Evolutionary conservation across 2,888 invertebrate genomes (phyloP).

Genomic region (Zygaena filipendulae): DNA sequence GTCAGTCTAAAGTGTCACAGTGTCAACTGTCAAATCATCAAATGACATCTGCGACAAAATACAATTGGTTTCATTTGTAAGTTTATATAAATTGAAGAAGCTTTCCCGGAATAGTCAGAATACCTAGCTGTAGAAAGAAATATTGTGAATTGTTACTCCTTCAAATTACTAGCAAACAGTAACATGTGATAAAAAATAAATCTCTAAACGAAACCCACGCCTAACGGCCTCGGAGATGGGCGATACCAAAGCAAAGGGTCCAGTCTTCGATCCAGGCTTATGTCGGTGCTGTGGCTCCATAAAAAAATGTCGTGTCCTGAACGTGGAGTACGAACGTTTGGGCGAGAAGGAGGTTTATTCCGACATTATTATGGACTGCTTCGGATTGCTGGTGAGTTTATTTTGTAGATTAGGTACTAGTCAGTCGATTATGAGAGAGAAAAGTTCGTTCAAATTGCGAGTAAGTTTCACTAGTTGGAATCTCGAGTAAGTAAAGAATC

Average conservation of each 20-base stretch:
- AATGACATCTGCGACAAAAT: no score
- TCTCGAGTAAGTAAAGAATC: no score
- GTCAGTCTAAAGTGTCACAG: no score
- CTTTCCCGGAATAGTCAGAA: no score
- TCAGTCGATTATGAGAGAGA: not conserved
- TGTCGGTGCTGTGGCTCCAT: conserved; percentile 49
- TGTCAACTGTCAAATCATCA: no score
- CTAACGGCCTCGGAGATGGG: no score
- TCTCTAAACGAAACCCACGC: no score
- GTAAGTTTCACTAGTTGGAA: no score
- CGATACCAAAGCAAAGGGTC: conserved; percentile 34
- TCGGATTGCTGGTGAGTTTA: conserved; percentile 41
- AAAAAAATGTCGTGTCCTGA: conserved; percentile 50
- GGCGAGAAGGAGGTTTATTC: conserved; percentile 49
- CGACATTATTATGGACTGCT: conserved; percentile 56
- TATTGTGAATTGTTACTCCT: not conserved
- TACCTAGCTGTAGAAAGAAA: no score
- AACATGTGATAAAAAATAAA: not conserved
- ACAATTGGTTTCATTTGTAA: no score
- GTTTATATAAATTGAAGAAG: no score
- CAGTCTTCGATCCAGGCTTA: conserved; percentile 43
- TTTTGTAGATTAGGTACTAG: not conserved
- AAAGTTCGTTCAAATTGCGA: not conserved
- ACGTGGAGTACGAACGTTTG: conserved; percentile 44
- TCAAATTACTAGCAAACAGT: not conserved